Conservation (phyloP, 2,797 vertebrate genomes). For the Hydrophis major region DNA sequence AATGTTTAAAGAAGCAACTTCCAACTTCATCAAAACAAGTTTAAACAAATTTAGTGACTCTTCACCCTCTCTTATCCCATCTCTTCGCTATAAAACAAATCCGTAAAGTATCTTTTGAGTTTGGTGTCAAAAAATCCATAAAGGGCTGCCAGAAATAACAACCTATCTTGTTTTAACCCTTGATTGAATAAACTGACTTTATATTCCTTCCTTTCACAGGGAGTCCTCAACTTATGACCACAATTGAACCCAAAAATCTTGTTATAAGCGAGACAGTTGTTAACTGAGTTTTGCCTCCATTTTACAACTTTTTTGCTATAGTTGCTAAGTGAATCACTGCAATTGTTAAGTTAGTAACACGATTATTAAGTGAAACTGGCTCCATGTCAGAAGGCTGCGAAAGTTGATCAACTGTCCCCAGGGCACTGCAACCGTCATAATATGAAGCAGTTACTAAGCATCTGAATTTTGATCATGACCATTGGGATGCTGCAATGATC, state of each 20-base stretch:
- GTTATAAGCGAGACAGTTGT: not conserved
- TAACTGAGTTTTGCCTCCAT: not conserved
- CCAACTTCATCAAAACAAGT: not conserved
- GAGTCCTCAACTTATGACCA: not conserved
- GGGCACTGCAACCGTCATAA: not conserved
- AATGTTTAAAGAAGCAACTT: not conserved
- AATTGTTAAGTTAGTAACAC: not conserved
- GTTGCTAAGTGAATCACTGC: not conserved
- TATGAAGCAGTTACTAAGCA: not conserved
- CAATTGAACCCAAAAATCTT: not conserved
- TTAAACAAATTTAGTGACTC: not conserved
- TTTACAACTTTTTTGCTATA: not conserved
- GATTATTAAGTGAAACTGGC: not conserved
- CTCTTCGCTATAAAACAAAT: not conserved
- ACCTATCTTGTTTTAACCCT: not conserved
- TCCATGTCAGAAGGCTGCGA: not conserved
- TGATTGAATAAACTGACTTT: not conserved
- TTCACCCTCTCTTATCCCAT: not conserved
- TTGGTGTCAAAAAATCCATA: not conserved
- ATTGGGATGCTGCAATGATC: not conserved
- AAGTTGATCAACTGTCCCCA: not conserved
- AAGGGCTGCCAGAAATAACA: not conserved
- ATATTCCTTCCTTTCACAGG: not conserved
- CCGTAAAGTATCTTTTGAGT: not conserved
- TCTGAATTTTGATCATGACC: not conserved